Percentiles rank a stretch among this genome's conserved stretches.
Evolutionary conservation across 2,113 vertebrate species (phyloP).

Genomic region (Corapipo altera): DNA sequence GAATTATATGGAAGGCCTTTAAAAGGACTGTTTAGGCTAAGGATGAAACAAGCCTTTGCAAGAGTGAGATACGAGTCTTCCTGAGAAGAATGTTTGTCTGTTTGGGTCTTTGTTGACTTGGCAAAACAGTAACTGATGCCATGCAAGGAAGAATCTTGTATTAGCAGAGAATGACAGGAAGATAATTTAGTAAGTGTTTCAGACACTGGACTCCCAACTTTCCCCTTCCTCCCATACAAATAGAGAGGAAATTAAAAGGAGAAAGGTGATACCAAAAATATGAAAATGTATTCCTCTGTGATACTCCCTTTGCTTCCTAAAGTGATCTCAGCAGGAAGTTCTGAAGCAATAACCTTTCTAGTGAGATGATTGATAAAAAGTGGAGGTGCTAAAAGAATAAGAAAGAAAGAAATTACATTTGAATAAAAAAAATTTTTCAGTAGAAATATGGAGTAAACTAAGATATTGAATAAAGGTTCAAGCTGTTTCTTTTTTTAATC

Average conservation of each 20-base stretch:
- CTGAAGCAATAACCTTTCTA: neutral
- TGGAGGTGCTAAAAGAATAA: neutral
- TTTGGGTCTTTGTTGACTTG: conserved; percentile 18
- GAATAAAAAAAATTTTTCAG: neutral
- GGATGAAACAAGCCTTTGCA: neutral
- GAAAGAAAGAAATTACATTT: neutral
- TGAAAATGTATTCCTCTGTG: neutral
- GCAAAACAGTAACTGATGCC: conserved; percentile 8
- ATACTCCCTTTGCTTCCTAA: neutral
- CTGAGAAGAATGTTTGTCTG: conserved; percentile 1
- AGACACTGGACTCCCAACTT: neutral
- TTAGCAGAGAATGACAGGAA: conserved; percentile 34
- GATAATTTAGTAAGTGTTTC: neutral
- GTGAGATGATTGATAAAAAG: neutral
- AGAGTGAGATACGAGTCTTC: neutral
- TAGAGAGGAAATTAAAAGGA: conserved; percentile 36
- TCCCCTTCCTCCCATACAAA: conserved; percentile 37
- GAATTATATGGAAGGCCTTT: neutral
- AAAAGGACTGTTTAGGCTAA: conserved; percentile 2
- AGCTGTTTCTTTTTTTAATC: neutral
- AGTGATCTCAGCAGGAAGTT: conserved; percentile 19
- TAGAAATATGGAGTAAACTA: neutral
- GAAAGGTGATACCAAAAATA: conserved; percentile 33
- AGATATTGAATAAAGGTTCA: neutral
- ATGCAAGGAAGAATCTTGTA: neutral